A percentile compares a stretch with the other conserved stretches of the same genome.
phyloP scores from a whole-genome alignment of 2,888 invertebrate species.

The Dolichopus griseipennis region DNA sequence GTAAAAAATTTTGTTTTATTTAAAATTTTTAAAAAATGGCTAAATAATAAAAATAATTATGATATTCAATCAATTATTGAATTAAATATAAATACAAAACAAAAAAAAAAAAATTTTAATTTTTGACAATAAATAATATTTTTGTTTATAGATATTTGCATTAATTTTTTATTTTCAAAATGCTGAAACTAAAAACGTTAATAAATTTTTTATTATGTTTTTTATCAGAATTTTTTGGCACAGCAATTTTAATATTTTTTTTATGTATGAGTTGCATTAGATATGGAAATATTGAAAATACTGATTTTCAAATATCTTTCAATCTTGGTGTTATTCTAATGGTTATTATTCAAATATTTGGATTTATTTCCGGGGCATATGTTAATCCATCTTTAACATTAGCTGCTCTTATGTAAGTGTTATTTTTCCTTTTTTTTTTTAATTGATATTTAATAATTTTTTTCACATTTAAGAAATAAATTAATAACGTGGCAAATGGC shows the following conservation, averaged over 20 bases:
- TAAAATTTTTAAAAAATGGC: too few relatives aligned
- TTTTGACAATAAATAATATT: too few relatives aligned
- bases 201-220: conserved; percentile 28
- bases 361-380: conserved; percentile 69
- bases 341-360: conserved; percentile 61
- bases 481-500: conserved; percentile 43
- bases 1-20: too few relatives aligned
- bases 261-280: conserved; percentile 62
- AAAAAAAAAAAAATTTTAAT: too few relatives aligned
- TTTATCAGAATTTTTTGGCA: conserved; percentile 59
- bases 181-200: too few relatives aligned
- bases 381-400: conserved; percentile 69
- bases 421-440: not conserved
- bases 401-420: conserved; percentile 44
- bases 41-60: too few relatives aligned
- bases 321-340: conserved; percentile 61
- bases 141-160: too few relatives aligned
- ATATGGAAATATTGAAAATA: conserved; percentile 32
- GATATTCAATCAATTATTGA: too few relatives aligned
- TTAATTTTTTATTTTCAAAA: too few relatives aligned
- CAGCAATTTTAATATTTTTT: conserved; percentile 56
- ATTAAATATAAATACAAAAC: too few relatives aligned
- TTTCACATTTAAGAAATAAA: conserved; percentile 32
- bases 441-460: too few relatives aligned
- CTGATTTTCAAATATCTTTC: conserved; percentile 35